Evolutionary conservation across 2,113 vertebrate genomes (phyloP), one percentile per base, ranked within the genome.

Genomic region (Ctenomys sociabilis): DNA sequence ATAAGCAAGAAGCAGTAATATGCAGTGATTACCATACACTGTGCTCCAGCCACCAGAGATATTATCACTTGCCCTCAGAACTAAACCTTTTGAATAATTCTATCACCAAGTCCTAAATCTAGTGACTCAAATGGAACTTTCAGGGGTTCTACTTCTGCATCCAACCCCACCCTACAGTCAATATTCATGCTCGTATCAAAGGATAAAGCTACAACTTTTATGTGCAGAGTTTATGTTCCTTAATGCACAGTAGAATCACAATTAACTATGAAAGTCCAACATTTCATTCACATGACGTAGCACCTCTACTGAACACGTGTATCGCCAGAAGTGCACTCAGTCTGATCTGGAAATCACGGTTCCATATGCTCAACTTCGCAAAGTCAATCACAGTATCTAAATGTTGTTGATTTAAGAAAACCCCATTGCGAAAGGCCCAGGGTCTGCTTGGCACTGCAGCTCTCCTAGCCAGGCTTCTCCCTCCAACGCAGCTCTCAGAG

Each of bases 281-380:
- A 82, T 26, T 63, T 37, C 70, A 82, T 85, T 94, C 64, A 72
- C 63, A 32, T 90, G 70, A 83, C 19, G 61, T 0, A 92, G 49
- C 49, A 77, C 68, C 78, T 89, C 88, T 93, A 94, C 93, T 80
- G 88, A 97, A 93, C 66, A 96, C 82, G 45, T 61, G 61, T 89
- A 80, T 93, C 89, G 45, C 90, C 81, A 54, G 68, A 94, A 92
- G 85, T 52, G 32, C 19, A 8, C 91, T 91, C 35, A 28, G 26
- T 95, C 89, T 94, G 59, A 86, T 96, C 86, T 95, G 91, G 78
- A 91, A 93, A 94, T 70, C 80, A 86, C 45, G 95, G 66, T 66
- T 87, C 92, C 97, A 94, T 88, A 96, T 95, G 97, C 40, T 96
- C 83, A 54, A 88, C 57, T 95, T 70, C 80, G 64, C 94, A 87